These are phyloP conservation scores for Drosophila sordidula DNA, from an alignment of 2,888 invertebrate species.

Conservation along the genomic window DNA sequence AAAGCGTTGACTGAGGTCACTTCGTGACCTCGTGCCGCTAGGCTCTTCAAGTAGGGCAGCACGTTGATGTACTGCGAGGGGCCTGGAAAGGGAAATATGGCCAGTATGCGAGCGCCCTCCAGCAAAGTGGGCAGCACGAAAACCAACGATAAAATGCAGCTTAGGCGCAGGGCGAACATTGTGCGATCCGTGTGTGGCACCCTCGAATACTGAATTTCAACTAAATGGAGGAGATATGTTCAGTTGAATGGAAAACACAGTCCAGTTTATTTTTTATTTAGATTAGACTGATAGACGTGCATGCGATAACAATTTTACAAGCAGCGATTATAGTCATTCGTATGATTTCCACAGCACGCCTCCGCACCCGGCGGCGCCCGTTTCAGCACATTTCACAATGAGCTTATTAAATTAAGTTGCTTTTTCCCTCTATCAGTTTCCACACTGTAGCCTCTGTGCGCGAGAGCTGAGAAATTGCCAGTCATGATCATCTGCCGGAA, in stretches of 20 bases:
- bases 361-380: background rate
- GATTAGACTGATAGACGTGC: slow-evolving; percentile 24
- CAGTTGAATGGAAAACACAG: background rate
- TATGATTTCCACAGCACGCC: slow-evolving; percentile 2
- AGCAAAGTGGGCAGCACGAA: slow-evolving; percentile 23
- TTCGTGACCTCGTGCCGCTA: slow-evolving; percentile 83
- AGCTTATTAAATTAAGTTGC: slow-evolving; percentile 5
- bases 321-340: slow-evolving; percentile 21
- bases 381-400: background rate
- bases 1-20: slow-evolving; percentile 82
- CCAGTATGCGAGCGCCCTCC: slow-evolving; percentile 69
- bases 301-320: slow-evolving; percentile 49
- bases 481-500: slow-evolving; percentile 17
- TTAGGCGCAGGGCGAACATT: slow-evolving; percentile 44
- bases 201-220: slow-evolving; percentile 17
- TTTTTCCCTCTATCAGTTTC: background rate
- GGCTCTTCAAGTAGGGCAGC: slow-evolving; percentile 72
- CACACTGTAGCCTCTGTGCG: background rate
- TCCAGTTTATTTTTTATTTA: background rate
- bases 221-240: slow-evolving; percentile 24
- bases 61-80: slow-evolving; percentile 82
- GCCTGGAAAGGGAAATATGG: slow-evolving; percentile 75
- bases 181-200: background rate
- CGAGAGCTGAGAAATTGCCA: slow-evolving; percentile 4
- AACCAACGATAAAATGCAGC: slow-evolving; percentile 13